Conservation (phyloP, 2,888 invertebrate genomes). For the Thalpophila matura region DNA sequence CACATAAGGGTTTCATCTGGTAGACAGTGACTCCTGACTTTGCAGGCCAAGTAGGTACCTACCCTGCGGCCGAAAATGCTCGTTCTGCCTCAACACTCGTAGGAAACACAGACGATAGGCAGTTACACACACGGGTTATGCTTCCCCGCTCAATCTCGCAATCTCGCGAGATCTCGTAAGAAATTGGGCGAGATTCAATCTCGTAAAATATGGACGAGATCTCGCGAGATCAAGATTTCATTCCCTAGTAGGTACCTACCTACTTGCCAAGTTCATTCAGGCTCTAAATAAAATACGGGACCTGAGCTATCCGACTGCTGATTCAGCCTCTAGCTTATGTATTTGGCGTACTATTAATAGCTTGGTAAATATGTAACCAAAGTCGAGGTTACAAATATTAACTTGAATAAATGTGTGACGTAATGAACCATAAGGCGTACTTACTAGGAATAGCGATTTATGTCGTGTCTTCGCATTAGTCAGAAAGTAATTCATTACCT, state of each 20-base stretch:
- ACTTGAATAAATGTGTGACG: conserved; percentile 72
- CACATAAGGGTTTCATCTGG: too few relatives aligned
- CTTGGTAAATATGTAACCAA: conserved; percentile 81
- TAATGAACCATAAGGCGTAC: conserved; percentile 40
- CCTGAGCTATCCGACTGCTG: conserved; percentile 57
- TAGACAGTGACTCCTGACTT: too few relatives aligned
- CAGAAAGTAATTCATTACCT: conserved; percentile 37
- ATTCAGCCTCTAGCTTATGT: conserved; percentile 71
- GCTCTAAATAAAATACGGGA: conserved; percentile 18
- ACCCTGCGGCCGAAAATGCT: too few relatives aligned
- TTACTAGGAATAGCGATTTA: conserved; percentile 45
- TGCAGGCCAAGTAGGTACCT: too few relatives aligned
- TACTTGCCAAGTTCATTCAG: conserved; percentile 12
- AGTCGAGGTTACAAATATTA: conserved; percentile 82
- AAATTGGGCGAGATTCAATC: too few relatives aligned
- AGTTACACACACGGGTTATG: too few relatives aligned
- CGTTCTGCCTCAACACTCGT: too few relatives aligned
- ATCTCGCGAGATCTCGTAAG: too few relatives aligned
- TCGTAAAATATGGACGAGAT: too few relatives aligned
- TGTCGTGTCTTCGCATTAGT: conserved; percentile 48
- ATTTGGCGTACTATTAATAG: conserved; percentile 80
- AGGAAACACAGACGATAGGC: too few relatives aligned
- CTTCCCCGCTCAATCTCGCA: too few relatives aligned
- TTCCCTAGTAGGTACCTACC: neutral
- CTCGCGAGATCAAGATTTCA: too few relatives aligned